Evolutionary conservation across 1,140 invertebrate genomes (phyloP).

Genomic region (Brachionus rotundiformis): DNA sequence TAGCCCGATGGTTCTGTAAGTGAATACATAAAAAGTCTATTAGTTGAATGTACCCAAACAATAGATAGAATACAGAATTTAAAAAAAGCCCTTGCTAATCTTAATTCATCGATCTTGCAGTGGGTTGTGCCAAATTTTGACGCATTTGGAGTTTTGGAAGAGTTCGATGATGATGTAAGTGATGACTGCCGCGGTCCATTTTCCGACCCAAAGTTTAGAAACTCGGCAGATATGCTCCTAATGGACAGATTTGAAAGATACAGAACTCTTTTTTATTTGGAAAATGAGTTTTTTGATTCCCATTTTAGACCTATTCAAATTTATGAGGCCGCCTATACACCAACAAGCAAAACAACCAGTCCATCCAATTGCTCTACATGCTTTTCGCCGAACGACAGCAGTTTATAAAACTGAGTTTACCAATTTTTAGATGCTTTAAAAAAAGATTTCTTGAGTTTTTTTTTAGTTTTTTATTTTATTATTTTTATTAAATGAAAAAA

Average conservation of each 20-base stretch:
- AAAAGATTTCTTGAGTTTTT: neutral
- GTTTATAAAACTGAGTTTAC: neutral
- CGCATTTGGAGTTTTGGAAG: constrained; percentile 43
- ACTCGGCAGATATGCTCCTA: neutral
- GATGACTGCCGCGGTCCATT: neutral
- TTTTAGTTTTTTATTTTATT: neutral
- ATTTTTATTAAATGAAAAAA: neutral
- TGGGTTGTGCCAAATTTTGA: constrained; percentile 50
- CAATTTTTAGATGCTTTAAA: constrained; percentile 13
- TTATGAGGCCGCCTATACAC: neutral
- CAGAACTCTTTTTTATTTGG: neutral
- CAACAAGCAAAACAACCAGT: neutral
- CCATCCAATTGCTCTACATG: neutral
- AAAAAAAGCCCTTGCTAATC: neutral
- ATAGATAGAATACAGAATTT: constrained; percentile 27
- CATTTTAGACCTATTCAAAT: constrained; percentile 38
- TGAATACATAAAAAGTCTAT: constrained; percentile 4
- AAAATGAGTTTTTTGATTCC: neutral
- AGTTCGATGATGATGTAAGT: constrained; percentile 14
- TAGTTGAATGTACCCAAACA: neutral
- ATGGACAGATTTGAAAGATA: constrained; percentile 10
- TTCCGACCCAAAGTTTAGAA: neutral
- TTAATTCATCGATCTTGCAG: constrained; percentile 4
- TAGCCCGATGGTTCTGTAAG: constrained; percentile 28
- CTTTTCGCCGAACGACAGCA: neutral